Base-by-base conservation (phyloP, 1,140 invertebrate species). In the Hypothenemus hampei region DNA sequence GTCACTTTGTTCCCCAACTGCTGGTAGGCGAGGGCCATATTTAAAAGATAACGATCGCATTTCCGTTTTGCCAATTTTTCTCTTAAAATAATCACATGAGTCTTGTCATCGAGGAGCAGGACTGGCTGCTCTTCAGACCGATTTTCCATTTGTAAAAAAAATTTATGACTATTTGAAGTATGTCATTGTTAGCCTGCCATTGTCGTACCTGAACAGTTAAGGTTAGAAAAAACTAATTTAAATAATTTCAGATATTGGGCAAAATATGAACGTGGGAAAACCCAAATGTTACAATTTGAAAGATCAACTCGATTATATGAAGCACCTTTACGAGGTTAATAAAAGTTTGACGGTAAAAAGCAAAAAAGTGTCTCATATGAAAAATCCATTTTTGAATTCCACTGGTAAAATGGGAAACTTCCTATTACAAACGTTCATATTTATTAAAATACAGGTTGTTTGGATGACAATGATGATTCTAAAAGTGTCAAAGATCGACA, bases 221-320 rank as follows among this genome's bases (percentile, higher is more conserved):
- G n/a, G n/a, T n/a, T n/a, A n/a, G n/a, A n/a, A n/a, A n/a, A n/a
- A n/a, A n/a, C n/a, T n/a, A n/a, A n/a, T n/a, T n/a, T n/a, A n/a
- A n/a, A 15, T 37, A 4, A 10, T 58, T 60, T 13, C 57, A 73
- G 73, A 70, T 60, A 62, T 76, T 0, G 66, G 63, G 24, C 62
- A 74, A 58, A 65, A 72, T 26, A 54, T 75, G 13, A 60, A 73
- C 53, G 61, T 63, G 24, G 71, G 73, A 0, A 70, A 74, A 52
- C 65, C 57, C 13, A 67, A 66, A 61, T 73, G 69, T 16, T 67
- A 70, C 13, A 67, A 64, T 0, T 55, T 74, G 22, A 72, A 73
- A 44, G 63, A 60, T 15, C 69, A 73, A 57, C 59, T 74, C 26
- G 66, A 73, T 57, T 67, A 66, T 21, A 66, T 74, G 67, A 74